These are phyloP conservation scores for Invenusta paracnida DNA, from an alignment of 2,888 invertebrate genomes.

Conservation along the genomic window DNA sequence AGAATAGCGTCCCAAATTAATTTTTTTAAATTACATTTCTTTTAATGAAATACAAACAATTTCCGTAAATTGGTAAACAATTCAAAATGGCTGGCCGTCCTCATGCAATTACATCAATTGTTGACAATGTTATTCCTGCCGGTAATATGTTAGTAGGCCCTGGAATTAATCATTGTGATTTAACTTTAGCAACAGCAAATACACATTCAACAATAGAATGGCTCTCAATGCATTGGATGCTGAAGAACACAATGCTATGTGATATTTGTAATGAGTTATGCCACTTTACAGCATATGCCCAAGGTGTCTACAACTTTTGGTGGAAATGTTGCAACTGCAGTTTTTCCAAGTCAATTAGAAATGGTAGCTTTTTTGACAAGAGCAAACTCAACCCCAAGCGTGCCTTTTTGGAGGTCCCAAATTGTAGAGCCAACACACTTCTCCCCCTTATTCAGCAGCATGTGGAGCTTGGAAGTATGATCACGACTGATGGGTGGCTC, in stretches of 20 bases:
- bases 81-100: neutral
- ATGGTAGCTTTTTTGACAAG: neutral
- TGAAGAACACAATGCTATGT: neutral
- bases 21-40: neutral
- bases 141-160: neutral
- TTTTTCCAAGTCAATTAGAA: constrained; percentile 4
- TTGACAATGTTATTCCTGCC: neutral
- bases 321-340: constrained; percentile 29
- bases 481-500: constrained; percentile 16
- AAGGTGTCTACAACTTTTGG: constrained; percentile 21
- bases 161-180: neutral
- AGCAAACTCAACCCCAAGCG: constrained; percentile 18
- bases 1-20: neutral
- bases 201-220: neutral
- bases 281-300: constrained; percentile 20
- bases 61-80: neutral
- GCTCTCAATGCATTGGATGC: neutral
- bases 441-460: constrained; percentile 30
- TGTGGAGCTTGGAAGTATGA: constrained; percentile 31
- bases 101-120: neutral
- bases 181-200: neutral
- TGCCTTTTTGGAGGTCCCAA: constrained; percentile 24
- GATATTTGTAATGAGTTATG: neutral
- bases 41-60: neutral
- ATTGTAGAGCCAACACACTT: neutral